Evolutionary conservation across 2,113 vertebrate genomes (phyloP).

Genomic region (Bambusicola thoracicus): DNA sequence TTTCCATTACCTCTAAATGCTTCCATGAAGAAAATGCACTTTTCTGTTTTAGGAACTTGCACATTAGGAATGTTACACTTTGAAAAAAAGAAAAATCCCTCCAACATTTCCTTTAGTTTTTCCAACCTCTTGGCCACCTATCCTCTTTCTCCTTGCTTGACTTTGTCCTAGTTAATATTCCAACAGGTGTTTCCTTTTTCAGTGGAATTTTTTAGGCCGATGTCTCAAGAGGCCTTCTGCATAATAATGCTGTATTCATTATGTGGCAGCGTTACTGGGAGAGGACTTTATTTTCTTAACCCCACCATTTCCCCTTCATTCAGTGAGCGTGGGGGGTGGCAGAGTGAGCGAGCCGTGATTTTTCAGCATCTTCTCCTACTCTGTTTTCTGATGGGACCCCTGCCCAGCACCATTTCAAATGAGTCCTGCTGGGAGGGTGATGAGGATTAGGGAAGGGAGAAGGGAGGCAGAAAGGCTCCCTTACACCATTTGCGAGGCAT

Average conservation of each 20-base stretch:
- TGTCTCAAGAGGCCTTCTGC: conserved; percentile 60
- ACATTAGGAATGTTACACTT: background rate
- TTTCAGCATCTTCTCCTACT: conserved; percentile 8
- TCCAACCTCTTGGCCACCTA: conserved; percentile 47
- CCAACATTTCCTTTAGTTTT: conserved; percentile 5
- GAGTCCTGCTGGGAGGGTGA: background rate
- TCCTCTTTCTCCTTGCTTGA: conserved; percentile 67
- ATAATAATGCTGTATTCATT: conserved; percentile 63
- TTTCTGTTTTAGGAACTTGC: background rate
- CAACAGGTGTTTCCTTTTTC: conserved; percentile 74
- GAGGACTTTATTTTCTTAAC: conserved; percentile 73
- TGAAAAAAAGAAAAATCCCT: background rate
- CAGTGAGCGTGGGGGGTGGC: background rate
- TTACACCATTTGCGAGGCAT: background rate
- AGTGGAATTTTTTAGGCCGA: conserved; percentile 63
- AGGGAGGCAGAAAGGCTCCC: background rate
- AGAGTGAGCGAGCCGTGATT: background rate
- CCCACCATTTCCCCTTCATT: conserved; percentile 53
- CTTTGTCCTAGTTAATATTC: conserved; percentile 74
- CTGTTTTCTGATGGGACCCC: background rate
- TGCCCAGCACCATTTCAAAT: background rate
- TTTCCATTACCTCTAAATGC: background rate
- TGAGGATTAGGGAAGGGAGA: background rate
- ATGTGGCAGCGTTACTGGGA: conserved; percentile 23
- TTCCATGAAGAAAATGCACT: background rate